phyloP scores from a whole-genome alignment of 2,888 invertebrate genomes.

The Polyommatus icarus region DNA sequence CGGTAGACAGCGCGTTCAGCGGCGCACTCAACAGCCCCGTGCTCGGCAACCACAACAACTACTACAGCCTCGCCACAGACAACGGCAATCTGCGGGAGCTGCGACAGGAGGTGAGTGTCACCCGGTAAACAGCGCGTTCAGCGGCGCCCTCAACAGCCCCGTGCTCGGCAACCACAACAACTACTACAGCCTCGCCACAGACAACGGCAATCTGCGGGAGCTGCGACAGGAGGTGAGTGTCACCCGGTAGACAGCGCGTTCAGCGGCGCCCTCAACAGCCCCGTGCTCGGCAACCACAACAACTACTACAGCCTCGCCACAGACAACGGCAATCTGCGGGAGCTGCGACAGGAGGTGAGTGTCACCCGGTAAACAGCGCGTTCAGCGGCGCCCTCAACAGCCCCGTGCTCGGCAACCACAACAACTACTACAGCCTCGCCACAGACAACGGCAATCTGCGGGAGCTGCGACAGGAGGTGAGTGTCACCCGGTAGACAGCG shows the following conservation, averaged over 20 bases:
- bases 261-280: slow-evolving; percentile 44
- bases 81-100: slow-evolving; percentile 83
- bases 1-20: slow-evolving; percentile 43
- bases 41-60: slow-evolving; percentile 36
- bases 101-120: slow-evolving; percentile 71
- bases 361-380: slow-evolving; percentile 37
- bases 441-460: slow-evolving; percentile 76
- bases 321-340: slow-evolving; percentile 79
- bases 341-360: slow-evolving; percentile 81
- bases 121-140: slow-evolving; percentile 41
- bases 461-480: slow-evolving; percentile 83
- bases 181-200: slow-evolving; percentile 41
- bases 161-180: slow-evolving; percentile 36
- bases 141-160: slow-evolving; percentile 43
- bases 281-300: slow-evolving; percentile 35
- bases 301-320: slow-evolving; percentile 35
- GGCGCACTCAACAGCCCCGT: slow-evolving; percentile 41
- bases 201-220: slow-evolving; percentile 81
- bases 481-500: slow-evolving; percentile 36
- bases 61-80: slow-evolving; percentile 40
- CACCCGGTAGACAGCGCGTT: slow-evolving; percentile 39
- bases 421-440: slow-evolving; percentile 33
- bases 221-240: slow-evolving; percentile 78
- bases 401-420: slow-evolving; percentile 34
- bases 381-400: slow-evolving; percentile 45